Base-by-base conservation (phyloP, 2,797 vertebrate species). In the Euphonia xanthogaster region DNA sequence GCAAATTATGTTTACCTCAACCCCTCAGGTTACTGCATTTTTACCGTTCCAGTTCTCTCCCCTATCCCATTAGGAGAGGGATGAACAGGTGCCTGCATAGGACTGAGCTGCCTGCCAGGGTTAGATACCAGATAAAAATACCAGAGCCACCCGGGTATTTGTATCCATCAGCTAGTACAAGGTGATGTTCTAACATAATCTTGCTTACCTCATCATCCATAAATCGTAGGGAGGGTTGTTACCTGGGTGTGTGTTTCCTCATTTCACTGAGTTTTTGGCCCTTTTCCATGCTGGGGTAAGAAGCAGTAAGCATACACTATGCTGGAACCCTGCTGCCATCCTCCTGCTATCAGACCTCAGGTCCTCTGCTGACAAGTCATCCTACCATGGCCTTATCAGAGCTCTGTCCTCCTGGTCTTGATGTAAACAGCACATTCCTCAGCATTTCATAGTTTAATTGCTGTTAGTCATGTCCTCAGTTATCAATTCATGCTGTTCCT, bases 341-440 rank as follows among this genome's bases (percentile, higher is more conserved):
- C 54, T 86, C 47, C 31, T 66, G 30, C 19, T 67, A 33, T 23
- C 10, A 9, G 57, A 44, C 21, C 63, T 67, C 3, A 0, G 45
- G 35, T 71, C 72, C 57, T 68, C 60, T 91, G 92, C 88, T 96
- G 93, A 91, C 71, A 63, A 24, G 8, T 60, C 63, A 61, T 20
- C 37, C 39, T 87, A 61, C 51, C 33, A 53, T 3, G 27, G 40
- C 17, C 4, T 89, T 87, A 85, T 89, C 30, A 4, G 47, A 76
- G 77, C 74, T 87, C 80, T 55, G 19, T 30, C 40, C 74, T 82
- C 48, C 60, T 35, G 30, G 5, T 87, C 24, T 44, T 50, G 31
- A 44, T 85, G 31, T 24, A 87, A 82, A 45, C 71, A 91, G 91
- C 85, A 86, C 85, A 94, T 94, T 95, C 72, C 78, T 94, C 50